Percentiles rank a stretch among this genome's conserved stretches.
Conservation (phyloP, 2,888 invertebrate genomes). For the Cephus spinipes region DNA sequence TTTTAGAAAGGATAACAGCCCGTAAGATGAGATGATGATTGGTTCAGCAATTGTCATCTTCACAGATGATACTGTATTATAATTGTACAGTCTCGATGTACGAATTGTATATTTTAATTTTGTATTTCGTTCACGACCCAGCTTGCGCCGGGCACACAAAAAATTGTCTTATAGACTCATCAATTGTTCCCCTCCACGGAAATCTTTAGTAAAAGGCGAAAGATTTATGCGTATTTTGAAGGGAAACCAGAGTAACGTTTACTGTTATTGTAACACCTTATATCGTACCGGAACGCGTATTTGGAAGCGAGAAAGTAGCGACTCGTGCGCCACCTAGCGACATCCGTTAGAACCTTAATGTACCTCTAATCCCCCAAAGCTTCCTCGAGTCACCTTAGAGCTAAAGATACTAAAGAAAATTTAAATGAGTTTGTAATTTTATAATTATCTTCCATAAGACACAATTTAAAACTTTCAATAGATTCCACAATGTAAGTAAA, state of each 20-base stretch:
- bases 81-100: background rate
- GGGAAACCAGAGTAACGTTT: slow-evolving; percentile 60
- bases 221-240: slow-evolving; percentile 67
- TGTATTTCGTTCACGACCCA: slow-evolving; percentile 37
- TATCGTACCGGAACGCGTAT: background rate
- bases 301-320: slow-evolving; percentile 15
- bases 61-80: background rate
- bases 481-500: too few relatives aligned
- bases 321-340: slow-evolving; percentile 14
- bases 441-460: too few relatives aligned
- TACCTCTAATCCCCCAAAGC: background rate
- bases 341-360: background rate
- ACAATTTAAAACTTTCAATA: too few relatives aligned
- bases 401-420: too few relatives aligned
- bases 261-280: fast-evolving
- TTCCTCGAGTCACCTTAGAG: background rate
- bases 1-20: background rate
- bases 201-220: slow-evolving; percentile 69
- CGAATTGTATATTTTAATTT: slow-evolving; percentile 16
- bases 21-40: background rate
- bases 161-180: slow-evolving; percentile 60
- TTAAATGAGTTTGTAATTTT: too few relatives aligned
- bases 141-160: slow-evolving; percentile 50
- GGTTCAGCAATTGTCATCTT: background rate
- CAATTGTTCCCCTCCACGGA: slow-evolving; percentile 63